Evolutionary conservation across 1,140 invertebrate genomes (phyloP).

Genomic region (Antheraea pernyi): DNA sequence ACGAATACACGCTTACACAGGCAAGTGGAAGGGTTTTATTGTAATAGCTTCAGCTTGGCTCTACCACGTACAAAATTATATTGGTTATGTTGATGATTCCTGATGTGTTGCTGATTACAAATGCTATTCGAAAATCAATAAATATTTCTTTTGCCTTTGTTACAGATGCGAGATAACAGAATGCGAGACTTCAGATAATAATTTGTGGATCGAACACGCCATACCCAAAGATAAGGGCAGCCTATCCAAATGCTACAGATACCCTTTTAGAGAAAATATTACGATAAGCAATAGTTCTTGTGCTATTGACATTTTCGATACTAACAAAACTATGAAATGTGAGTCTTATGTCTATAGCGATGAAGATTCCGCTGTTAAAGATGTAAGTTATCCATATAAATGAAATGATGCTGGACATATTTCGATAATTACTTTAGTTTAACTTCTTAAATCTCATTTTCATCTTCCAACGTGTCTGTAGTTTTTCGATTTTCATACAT

Average conservation of each 20-base stretch:
- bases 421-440: too few relatives aligned
- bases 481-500: too few relatives aligned
- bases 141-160: conserved; percentile 29
- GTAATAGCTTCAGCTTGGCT: too few relatives aligned
- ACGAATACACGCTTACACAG: too few relatives aligned
- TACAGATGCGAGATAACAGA: conserved; percentile 40
- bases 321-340: conserved; percentile 29
- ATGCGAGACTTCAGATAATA: conserved; percentile 45
- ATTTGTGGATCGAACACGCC: conserved; percentile 44
- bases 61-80: too few relatives aligned
- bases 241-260: conserved; percentile 47
- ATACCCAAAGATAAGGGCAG: conserved; percentile 48
- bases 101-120: too few relatives aligned
- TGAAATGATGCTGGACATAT: too few relatives aligned
- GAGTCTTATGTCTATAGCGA: conserved; percentile 48
- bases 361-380: conserved; percentile 59
- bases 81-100: too few relatives aligned
- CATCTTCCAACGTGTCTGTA: too few relatives aligned
- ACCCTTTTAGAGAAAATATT: conserved; percentile 18
- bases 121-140: too few relatives aligned
- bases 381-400: conserved; percentile 41
- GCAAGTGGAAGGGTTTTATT: too few relatives aligned
- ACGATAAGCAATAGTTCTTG: conserved; percentile 29
- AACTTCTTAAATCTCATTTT: too few relatives aligned
- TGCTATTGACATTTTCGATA: conserved; percentile 37